A percentile compares a stretch with the other conserved stretches of the same genome.
These are phyloP conservation scores for Pristionchus exspectatus DNA, from an alignment of 2,888 invertebrate genomes.

Conservation along the genomic window DNA sequence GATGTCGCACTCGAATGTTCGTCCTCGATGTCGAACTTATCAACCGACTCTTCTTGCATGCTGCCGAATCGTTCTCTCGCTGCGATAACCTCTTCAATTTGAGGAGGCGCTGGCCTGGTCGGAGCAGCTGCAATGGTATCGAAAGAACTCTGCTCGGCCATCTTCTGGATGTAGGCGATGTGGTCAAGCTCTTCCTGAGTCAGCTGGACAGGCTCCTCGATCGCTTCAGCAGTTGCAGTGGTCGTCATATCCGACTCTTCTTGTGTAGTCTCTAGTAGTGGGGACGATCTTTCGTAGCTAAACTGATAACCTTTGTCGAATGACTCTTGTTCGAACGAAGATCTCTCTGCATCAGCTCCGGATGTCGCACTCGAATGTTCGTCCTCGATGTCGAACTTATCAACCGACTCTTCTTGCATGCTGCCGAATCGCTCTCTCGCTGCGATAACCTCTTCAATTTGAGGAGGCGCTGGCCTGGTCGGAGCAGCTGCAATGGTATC, in stretches of 20 bases:
- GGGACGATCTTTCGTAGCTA: not conserved
- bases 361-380: constrained; percentile 18
- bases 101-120: constrained; percentile 6
- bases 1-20: constrained; percentile 24
- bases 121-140: not conserved
- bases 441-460: not conserved
- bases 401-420: not conserved
- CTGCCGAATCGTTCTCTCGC: constrained; percentile 1
- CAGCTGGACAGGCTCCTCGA: constrained; percentile 5
- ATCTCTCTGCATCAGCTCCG: constrained; percentile 4
- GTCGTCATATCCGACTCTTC: not conserved
- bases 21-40: not conserved
- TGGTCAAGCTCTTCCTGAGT: constrained; percentile 24
- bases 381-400: not conserved
- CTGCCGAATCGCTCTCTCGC: constrained; percentile 18
- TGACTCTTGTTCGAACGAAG: not conserved
- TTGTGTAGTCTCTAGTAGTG: not conserved
- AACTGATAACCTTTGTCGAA: constrained; percentile 1
- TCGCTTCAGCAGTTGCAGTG: not conserved
- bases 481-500: not conserved
- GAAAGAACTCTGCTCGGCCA: constrained; percentile 16
- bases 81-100: not conserved
- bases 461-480: constrained; percentile 15
- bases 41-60: not conserved
- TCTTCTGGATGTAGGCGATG: constrained; percentile 24